Base-by-base conservation (phyloP, 1,140 invertebrate species). In the Sycophila sp. region DNA sequence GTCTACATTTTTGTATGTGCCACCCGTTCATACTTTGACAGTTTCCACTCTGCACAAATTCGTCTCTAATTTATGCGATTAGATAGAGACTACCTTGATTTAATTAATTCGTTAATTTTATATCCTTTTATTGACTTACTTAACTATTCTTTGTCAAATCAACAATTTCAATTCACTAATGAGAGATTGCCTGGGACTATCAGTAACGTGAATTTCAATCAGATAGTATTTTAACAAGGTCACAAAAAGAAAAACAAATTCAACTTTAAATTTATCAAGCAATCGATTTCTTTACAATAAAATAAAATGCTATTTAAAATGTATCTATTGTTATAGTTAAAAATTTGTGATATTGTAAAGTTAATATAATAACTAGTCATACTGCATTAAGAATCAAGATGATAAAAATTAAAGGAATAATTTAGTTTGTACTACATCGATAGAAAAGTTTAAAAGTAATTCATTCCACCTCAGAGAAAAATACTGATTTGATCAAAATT, bases 401-500 rank as follows among this genome's bases (percentile, higher is more conserved):
- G 7, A 22, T 19, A 47, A 64, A 64, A 64, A 64, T 51, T 36
- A 8, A 64, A 34, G 55, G 7, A 55, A 45, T 56, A 65, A 66
- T 55, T 66, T 10, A 4, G n/a, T 56, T 66, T 66, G 64, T 53
- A 56, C 64, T 32, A 34, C 7, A 36, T 53, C 22, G 4, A 64
- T n/a, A 51, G 28, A 55, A 63, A 51, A 55, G 4, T 53, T 51
- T 66, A 45, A 66, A 42, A 66, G 32, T 17, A 34, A 51, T 47
- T 0, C 7, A 47, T 22, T 22, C 24, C 4, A n/a, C n/a, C n/a
- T n/a, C 13, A 1, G 4, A 4, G 2, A 42, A n/a, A 2, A 24
- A 38, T 24, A 68, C 55, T 47, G 10, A 36, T 68, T 36, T 49
- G 65, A 68, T 68, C 59, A 59, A 68, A 68, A 59, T 68, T 68